Evolutionary conservation across 2,888 invertebrate genomes (phyloP), one percentile per base, ranked within the genome.

Genomic region (Xestobium rufovillosum): DNA sequence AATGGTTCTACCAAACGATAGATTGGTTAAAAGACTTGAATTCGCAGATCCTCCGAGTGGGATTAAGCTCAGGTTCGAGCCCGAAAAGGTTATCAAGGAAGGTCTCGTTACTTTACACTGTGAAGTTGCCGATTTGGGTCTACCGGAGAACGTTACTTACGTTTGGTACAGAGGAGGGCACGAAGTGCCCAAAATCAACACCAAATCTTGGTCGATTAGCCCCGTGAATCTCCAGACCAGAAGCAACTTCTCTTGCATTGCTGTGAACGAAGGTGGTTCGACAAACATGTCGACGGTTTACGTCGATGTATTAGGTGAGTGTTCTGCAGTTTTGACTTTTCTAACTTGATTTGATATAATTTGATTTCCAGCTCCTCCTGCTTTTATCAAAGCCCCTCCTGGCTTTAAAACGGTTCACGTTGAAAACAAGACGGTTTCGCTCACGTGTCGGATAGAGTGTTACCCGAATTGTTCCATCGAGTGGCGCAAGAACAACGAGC

Each of bases 381-480:
- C 83, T 43, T 90, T 92, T 67, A 89, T 91, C 51, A 80, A 83
- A 52, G 81, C 83, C 12, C 75, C 90, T 56, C 79, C 78, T 26
- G 83, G 83, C 2, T 89, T 89, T 67, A 82, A 82, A 39, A 90
- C 90, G 2, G 78, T 80, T 27, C 66, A 83, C 9, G 85, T 82
- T 64, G 84, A 84, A 36, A 79, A 85, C 8, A 66, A 71, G 34
- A 68, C 74, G 50, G 73, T 78, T 37, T 75, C 72, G 36, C 70
- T 92, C 10, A 83, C 83, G 1, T 92, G 91, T 61, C 80, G 87
- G 44, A 86, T 92, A 35, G 92, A 92, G 59, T 92, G 91, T 58
- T 84, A 82, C 6, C 92, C 92, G 0, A 71, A 81, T 19, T 92
- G 92, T 66, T 76, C 79, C 45, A 82, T 92, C 38, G 73, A 80